Evolutionary conservation across 2,113 vertebrate genomes (phyloP), one percentile per base, ranked within the genome.

Genomic region (Chionodraco myersi): DNA sequence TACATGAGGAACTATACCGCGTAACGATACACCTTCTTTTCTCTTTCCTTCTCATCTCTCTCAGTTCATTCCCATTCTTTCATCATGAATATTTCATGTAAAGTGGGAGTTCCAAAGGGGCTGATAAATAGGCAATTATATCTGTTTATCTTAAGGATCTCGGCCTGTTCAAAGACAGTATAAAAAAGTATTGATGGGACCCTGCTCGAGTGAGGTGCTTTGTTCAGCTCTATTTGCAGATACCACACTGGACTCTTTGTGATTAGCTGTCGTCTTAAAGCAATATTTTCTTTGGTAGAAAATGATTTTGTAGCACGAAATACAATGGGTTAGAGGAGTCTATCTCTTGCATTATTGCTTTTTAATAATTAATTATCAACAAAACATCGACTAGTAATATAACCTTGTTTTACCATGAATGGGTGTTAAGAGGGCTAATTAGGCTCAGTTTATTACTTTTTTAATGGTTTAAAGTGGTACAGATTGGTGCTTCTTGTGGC

Each of bases 101-200:
- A 53, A 75, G 26, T 8, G 11, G 54, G 65, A 61, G 1, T 58
- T 83, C 51, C 7, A 57, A 61, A 77, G 62, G 49, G 10, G 14
- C 54, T 53, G 64, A 82, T 87, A 79, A 92, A 89, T 21, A 80
- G 73, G 44, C 67, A 88, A 85, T 89, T 89, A 85, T 69, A 77
- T 45, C 10, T 80, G 86, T 83, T 86, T 85, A 88, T 88, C n/a
- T 2, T 21, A 34, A 77, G 45, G 58, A 76, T 74, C 45, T 2
- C 15, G 14, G 56, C 34, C 16, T 54, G 68, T 79, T 87, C 72
- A 85, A 70, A 66, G 79, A 72, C 30, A 15, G 70, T 21, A 44
- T 2, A 68, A 58, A 34, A 76, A 44, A n/a, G 16, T 47, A 69
- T 5, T 11, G 15, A 62, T 60, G 65, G 73, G 72, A 72, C n/a